These are phyloP conservation scores for Ruditapes philippinarum DNA, from an alignment of 1,140 invertebrate species.

Conservation along the genomic window DNA sequence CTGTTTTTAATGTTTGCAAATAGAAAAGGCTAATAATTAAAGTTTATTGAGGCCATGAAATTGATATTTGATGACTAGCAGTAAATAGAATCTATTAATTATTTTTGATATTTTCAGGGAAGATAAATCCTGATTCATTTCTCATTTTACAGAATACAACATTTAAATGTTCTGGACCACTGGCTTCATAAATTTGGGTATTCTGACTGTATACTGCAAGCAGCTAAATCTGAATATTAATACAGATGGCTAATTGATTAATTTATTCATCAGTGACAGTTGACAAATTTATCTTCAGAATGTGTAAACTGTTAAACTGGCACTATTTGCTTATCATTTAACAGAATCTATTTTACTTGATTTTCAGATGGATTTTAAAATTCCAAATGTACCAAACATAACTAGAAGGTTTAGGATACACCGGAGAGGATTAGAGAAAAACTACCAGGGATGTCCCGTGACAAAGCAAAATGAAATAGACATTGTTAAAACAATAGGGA, in stretches of 20 bases:
- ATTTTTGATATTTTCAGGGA: too few species aligned
- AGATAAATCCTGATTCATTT: too few species aligned
- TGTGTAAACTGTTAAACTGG: conserved; percentile 37
- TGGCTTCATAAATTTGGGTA: not conserved
- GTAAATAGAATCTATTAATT: too few species aligned
- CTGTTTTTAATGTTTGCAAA: too few species aligned
- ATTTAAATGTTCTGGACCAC: too few species aligned
- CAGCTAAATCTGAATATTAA: not conserved
- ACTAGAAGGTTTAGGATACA: conserved; percentile 40
- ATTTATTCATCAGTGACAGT: conserved; percentile 43
- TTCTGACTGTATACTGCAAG: not conserved
- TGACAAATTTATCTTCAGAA: conserved; percentile 39
- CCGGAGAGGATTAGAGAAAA: conserved; percentile 27
- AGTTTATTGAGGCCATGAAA: too few species aligned
- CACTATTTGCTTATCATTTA: conserved; percentile 38
- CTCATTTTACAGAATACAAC: too few species aligned
- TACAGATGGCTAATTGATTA: conserved; percentile 37
- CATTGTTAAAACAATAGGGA: conserved; percentile 36
- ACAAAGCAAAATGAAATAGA: conserved; percentile 28
- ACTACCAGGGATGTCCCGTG: conserved; percentile 41
- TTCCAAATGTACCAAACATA: conserved; percentile 37
- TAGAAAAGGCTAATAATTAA: too few species aligned
- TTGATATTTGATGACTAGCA: too few species aligned
- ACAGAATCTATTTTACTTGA: conserved; percentile 37
- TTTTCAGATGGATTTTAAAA: conserved; percentile 43